These are phyloP conservation scores for Pseudopipra pipra DNA, from an alignment of 2,113 vertebrate genomes.

Conservation along the genomic window DNA sequence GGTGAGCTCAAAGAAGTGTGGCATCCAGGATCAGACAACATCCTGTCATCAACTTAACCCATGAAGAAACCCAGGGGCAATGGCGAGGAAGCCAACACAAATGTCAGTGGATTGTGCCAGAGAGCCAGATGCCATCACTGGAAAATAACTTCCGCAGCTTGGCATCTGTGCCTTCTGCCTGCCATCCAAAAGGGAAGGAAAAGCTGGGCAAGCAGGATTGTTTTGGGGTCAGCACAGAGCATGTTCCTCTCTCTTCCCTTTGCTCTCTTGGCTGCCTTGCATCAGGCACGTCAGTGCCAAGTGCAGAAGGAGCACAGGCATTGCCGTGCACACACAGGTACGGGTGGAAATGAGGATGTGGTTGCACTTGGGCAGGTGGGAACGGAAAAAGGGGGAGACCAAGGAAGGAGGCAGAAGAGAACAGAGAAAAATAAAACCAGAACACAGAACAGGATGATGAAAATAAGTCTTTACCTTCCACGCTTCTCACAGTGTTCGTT, in stretches of 20 bases:
- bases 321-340: background rate
- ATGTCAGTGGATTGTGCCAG: background rate
- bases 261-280: background rate
- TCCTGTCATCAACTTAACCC: background rate
- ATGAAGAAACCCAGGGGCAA: conserved; percentile 2
- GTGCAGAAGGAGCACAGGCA: background rate
- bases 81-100: background rate
- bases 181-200: background rate
- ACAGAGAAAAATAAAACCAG: background rate
- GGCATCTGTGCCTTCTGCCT: conserved; percentile 18
- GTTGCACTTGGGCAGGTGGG: background rate
- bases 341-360: rapidly evolving
- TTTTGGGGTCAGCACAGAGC: background rate
- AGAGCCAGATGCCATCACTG: conserved; percentile 25
- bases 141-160: conserved; percentile 1
- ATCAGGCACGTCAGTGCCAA: background rate
- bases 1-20: background rate
- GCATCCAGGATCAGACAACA: background rate
- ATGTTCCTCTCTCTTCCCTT: background rate
- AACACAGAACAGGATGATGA: background rate
- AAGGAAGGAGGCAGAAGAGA: background rate
- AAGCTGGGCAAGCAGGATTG: background rate
- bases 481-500: background rate
- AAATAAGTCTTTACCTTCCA: background rate
- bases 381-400: background rate